A percentile compares a stretch with the other conserved stretches of the same genome.
These are phyloP conservation scores for Antheraea mylitta DNA, from an alignment of 1,140 invertebrate species.

Conservation along the genomic window DNA sequence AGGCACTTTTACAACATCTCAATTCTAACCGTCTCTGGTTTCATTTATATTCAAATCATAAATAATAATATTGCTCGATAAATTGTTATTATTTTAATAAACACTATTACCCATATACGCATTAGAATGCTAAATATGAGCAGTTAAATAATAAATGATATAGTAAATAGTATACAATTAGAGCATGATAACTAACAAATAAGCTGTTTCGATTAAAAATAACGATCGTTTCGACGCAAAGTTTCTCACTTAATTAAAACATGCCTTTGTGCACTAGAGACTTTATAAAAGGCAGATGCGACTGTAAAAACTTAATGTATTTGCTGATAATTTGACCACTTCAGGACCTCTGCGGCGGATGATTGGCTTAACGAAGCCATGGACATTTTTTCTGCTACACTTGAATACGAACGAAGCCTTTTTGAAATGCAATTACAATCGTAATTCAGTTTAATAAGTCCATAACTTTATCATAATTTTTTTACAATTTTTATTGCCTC, in stretches of 20 bases:
- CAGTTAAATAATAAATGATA: background rate
- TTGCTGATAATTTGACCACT: slow-evolving; percentile 48
- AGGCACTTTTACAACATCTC: slow-evolving; percentile 54
- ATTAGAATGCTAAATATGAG: background rate
- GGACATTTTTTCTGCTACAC: slow-evolving; percentile 37
- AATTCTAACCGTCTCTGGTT: slow-evolving; percentile 37
- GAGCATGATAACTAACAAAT: background rate
- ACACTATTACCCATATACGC: background rate
- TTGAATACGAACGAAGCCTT: slow-evolving; percentile 25
- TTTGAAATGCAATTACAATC: slow-evolving; percentile 40
- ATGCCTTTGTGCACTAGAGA: slow-evolving; percentile 43
- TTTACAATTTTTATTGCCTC: slow-evolving; percentile 4
- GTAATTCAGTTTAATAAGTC: slow-evolving; percentile 47
- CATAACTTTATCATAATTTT: slow-evolving; percentile 33
- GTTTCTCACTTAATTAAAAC: slow-evolving; percentile 66
- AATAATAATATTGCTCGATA: no score
- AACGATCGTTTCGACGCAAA: slow-evolving; percentile 28
- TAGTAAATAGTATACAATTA: background rate
- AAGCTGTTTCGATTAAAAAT: slow-evolving; percentile 33
- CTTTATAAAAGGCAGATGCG: slow-evolving; percentile 48
- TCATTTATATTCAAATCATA: no score
- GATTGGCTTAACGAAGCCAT: slow-evolving; percentile 40
- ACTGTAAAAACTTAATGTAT: slow-evolving; percentile 51
- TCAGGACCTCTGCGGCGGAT: slow-evolving; percentile 23
- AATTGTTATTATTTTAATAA: no score